phyloP scores from a whole-genome alignment of 1,140 invertebrate species.

The Dufourea novaeangliae region DNA sequence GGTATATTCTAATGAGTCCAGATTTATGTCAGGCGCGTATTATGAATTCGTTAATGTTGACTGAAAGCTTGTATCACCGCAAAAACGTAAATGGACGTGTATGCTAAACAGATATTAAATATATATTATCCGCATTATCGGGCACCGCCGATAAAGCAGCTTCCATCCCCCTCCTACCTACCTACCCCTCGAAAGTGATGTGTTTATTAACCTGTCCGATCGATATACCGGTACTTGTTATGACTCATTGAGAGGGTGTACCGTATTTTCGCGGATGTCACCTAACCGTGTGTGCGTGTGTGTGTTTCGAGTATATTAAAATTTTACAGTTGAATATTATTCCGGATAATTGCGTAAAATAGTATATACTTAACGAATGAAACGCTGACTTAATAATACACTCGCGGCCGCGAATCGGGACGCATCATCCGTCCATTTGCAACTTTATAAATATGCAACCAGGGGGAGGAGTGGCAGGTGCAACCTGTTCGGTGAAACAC shows the following conservation, averaged over 20 bases:
- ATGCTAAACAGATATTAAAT: neutral
- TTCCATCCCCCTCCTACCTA: neutral
- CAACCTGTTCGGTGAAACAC: too few relatives aligned
- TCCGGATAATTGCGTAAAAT: too few relatives aligned
- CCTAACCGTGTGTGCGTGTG: too few relatives aligned
- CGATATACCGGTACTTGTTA: neutral
- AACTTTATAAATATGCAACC: too few relatives aligned
- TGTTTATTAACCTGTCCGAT: neutral
- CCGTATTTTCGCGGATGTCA: neutral
- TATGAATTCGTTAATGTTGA: slow-evolving; percentile 38
- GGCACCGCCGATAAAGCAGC: neutral
- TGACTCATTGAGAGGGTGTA: neutral
- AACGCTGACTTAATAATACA: too few relatives aligned
- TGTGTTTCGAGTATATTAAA: too few relatives aligned
- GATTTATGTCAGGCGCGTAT: slow-evolving; percentile 24
- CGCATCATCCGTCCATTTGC: too few relatives aligned
- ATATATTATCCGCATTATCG: slow-evolving; percentile 5
- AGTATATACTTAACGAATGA: too few relatives aligned
- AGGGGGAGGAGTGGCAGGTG: too few relatives aligned
- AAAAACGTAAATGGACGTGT: slow-evolving; percentile 29
- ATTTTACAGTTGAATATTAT: too few relatives aligned
- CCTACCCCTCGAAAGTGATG: neutral
- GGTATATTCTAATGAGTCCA: slow-evolving; percentile 34
- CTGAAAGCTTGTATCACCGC: slow-evolving; percentile 32
- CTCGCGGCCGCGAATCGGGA: too few relatives aligned